Evolutionary conservation across 2,888 invertebrate species (phyloP).

Genomic region (Eubasilissa splendida): DNA sequence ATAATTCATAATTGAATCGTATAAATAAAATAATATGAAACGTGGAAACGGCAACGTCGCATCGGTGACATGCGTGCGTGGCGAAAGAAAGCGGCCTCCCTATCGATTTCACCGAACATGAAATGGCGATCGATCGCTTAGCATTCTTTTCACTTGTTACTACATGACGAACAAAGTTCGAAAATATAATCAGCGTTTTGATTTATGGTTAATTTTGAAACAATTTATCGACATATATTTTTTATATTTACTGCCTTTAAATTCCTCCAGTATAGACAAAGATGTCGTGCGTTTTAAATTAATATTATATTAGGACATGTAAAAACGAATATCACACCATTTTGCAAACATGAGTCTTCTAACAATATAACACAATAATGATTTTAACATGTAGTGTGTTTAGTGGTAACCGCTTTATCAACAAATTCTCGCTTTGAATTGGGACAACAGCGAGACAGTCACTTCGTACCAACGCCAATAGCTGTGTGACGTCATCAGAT

Average conservation of each 20-base stretch:
- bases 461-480: conserved; percentile 21
- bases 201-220: background rate
- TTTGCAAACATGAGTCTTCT: conserved; percentile 38
- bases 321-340: conserved; percentile 47
- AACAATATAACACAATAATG: conserved; percentile 45
- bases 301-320: conserved; percentile 28
- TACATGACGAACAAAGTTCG: conserved; percentile 9
- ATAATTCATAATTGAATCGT: too few species aligned
- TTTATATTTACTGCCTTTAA: background rate
- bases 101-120: conserved; percentile 7
- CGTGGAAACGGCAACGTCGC: conserved; percentile 12
- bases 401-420: conserved; percentile 46
- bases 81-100: background rate
- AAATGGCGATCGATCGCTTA: conserved; percentile 18
- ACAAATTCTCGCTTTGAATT: conserved; percentile 48
- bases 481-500: conserved; percentile 46
- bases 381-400: conserved; percentile 38
- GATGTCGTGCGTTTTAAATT: conserved; percentile 14
- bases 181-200: conserved; percentile 14
- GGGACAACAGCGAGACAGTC: conserved; percentile 41
- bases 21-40: too few species aligned
- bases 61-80: background rate
- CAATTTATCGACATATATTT: background rate
- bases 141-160: conserved; percentile 31
- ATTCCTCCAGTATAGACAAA: conserved; percentile 12